phyloP scores from a whole-genome alignment of 2,888 invertebrate genomes.

The Cactoblastis cactorum region DNA sequence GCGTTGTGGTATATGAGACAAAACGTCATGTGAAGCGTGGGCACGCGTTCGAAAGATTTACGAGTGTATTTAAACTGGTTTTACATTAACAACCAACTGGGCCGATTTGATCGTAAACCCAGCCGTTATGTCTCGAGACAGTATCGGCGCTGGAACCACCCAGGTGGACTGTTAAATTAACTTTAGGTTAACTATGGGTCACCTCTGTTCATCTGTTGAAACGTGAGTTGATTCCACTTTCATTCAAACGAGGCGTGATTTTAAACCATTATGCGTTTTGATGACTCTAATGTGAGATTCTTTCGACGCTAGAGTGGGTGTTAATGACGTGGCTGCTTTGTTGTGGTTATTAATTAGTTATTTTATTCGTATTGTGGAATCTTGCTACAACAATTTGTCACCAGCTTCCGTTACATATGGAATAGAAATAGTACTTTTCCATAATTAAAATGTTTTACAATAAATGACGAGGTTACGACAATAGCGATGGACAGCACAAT shows the following conservation, averaged over 20 bases:
- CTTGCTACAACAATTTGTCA: not conserved
- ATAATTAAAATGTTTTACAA: conserved; percentile 8
- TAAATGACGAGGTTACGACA: conserved; percentile 8
- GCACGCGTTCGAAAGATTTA: conserved; percentile 70
- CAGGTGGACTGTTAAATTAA: conserved; percentile 61
- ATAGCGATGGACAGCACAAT: conserved; percentile 11
- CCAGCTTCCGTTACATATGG: not conserved
- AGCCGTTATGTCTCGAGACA: conserved; percentile 67
- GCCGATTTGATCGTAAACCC: conserved; percentile 73
- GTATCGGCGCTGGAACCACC: conserved; percentile 68
- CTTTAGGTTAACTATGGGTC: conserved; percentile 62
- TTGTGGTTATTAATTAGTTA: conserved; percentile 4
- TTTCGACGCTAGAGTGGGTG: conserved; percentile 5
- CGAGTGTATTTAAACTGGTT: conserved; percentile 76
- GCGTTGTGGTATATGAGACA: conserved; percentile 44
- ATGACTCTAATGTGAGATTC: conserved; percentile 6
- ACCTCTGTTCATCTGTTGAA: conserved; percentile 31
- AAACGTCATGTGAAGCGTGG: conserved; percentile 53
- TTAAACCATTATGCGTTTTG: conserved; percentile 8
- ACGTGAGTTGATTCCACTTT: conserved; percentile 27
- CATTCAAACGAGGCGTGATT: conserved; percentile 16
- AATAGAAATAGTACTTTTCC: not conserved
- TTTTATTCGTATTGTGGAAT: not conserved
- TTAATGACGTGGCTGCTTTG: not conserved
- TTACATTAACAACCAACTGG: conserved; percentile 70